These are phyloP conservation scores for Synanthedon myopaeformis DNA, from an alignment of 2,888 invertebrate species.

Conservation along the genomic window DNA sequence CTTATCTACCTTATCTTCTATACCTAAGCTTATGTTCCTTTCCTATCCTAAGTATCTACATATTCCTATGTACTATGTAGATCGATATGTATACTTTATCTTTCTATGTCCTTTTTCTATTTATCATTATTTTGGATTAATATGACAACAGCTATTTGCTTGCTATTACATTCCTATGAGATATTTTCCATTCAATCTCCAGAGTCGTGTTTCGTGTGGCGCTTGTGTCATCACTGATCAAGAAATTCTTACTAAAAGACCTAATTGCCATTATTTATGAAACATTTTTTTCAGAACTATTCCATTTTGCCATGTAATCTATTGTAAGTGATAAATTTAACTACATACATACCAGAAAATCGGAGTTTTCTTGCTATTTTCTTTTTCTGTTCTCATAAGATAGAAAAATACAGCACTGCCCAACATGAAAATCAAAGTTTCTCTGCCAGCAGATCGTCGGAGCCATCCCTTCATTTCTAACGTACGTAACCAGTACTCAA, in stretches of 20 bases:
- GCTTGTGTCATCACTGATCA: background rate
- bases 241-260: background rate
- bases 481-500: slow-evolving; percentile 61
- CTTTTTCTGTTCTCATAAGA: slow-evolving; percentile 54
- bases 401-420: slow-evolving; percentile 65
- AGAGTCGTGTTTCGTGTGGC: background rate
- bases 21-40: no score
- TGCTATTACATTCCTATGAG: background rate
- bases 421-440: slow-evolving; percentile 59
- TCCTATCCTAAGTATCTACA: no score
- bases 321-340: background rate
- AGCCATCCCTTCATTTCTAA: slow-evolving; percentile 63
- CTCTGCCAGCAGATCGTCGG: slow-evolving; percentile 45
- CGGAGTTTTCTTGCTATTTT: slow-evolving; percentile 51
- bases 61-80: no score
- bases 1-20: background rate
- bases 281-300: background rate
- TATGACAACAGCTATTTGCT: no score
- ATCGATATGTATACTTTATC: background rate
- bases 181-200: background rate
- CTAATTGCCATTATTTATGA: no score
- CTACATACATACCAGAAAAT: slow-evolving; percentile 49
- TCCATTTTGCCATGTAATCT: background rate
- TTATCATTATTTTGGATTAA: no score
- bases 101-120: no score